Conservation (phyloP, 2,888 invertebrate species). For the Amblyjoppa fuscipennis region DNA sequence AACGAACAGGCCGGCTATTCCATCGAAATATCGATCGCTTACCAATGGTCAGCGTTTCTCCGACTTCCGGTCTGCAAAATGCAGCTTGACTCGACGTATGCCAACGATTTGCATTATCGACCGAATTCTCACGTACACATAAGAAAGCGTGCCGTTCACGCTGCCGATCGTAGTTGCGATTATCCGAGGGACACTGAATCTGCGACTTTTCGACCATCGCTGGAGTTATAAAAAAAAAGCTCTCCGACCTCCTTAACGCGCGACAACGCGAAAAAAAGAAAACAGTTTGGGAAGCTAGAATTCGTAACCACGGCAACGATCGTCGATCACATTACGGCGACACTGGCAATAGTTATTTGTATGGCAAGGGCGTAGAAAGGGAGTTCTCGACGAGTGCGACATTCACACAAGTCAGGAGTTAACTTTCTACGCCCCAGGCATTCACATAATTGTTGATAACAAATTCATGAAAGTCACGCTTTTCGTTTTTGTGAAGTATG, state of each 20-base stretch:
- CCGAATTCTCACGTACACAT: constrained; percentile 20
- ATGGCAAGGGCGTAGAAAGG: not conserved
- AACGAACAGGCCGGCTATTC: no score
- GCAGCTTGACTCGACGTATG: constrained; percentile 52
- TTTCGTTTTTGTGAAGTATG: no score
- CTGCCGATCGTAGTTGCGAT: constrained; percentile 10
- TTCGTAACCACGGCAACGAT: constrained; percentile 16
- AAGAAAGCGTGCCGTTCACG: constrained; percentile 10
- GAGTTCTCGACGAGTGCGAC: no score
- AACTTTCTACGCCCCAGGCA: no score
- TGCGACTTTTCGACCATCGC: constrained; percentile 13
- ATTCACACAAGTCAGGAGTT: no score
- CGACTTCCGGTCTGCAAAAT: constrained; percentile 23
- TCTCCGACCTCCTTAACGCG: not conserved
- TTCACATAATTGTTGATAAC: no score
- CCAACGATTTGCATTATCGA: constrained; percentile 41
- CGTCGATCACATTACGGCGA: not conserved
- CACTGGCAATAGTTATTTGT: not conserved
- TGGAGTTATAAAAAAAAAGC: not conserved
- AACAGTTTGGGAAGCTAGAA: not conserved
- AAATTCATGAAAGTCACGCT: no score
- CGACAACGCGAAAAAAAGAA: not conserved
- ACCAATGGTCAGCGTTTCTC: constrained; percentile 35
- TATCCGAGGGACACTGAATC: constrained; percentile 13
- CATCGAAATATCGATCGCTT: not conserved